Evolutionary conservation across 2,888 invertebrate species (phyloP).

Genomic region (Eutolmus rufibarbis): DNA sequence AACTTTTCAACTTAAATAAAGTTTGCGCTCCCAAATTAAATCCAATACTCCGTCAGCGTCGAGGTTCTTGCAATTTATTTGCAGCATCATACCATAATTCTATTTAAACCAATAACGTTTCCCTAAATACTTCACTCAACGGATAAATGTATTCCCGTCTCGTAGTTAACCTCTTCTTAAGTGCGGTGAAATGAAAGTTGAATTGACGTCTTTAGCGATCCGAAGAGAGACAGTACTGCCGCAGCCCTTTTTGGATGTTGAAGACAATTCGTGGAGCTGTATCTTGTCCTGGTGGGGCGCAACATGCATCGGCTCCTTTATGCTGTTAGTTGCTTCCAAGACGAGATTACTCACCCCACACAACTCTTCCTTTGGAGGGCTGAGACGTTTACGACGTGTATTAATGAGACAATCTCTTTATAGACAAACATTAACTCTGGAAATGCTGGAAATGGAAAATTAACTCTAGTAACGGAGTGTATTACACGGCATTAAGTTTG

Average conservation of each 20-base stretch:
- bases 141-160: not conserved
- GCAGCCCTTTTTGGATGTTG: not conserved
- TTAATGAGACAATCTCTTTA: conserved; percentile 29
- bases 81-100: conserved; percentile 2
- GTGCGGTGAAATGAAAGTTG: conserved; percentile 16
- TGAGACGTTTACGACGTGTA: conserved; percentile 2
- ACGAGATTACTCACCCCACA: not conserved
- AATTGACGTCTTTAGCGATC: conserved; percentile 15
- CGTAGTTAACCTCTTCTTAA: conserved; percentile 13
- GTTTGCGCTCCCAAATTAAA: not conserved
- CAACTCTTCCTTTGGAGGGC: not conserved
- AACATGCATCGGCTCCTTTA: not conserved
- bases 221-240: not conserved
- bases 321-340: not conserved
- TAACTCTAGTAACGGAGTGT: conserved; percentile 14
- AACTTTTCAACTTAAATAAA: not conserved
- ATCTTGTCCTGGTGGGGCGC: not conserved
- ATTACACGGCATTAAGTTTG: not conserved
- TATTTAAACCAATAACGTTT: conserved; percentile 22
- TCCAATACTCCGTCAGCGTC: not conserved
- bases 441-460: conserved; percentile 16
- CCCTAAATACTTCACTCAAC: not conserved
- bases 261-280: conserved; percentile 1
- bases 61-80: not conserved
- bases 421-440: conserved; percentile 8